Base-by-base conservation (phyloP, 2,113 vertebrate species). In the Macrotis lagotis region DNA sequence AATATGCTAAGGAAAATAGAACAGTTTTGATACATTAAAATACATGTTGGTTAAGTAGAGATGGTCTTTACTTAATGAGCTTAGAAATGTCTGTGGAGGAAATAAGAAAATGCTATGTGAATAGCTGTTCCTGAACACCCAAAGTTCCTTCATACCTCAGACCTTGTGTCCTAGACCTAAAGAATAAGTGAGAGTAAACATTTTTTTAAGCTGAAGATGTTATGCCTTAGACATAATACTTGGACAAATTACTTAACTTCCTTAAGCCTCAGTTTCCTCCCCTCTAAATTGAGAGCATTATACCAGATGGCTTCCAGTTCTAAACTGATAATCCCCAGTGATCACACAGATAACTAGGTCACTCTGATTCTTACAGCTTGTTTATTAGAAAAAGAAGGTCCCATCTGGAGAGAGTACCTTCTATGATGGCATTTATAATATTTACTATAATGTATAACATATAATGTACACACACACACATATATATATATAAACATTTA, bases 31-130 rank as follows among this genome's bases (percentile, higher is more conserved):
- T 91, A 48, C 48, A 16, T 52, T 55, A 88, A 92, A 90, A 83
- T n/a, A 0, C 50, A 5, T 92, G 12, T 49, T 91, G 11, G 16
- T 50, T 92, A 91, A 50, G 25, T 52, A 90, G 49, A 28, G 92
- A 1, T 51, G 95, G 10, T 89, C 48, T 51, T 91, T 92, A 31
- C 90, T 96, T 94, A 92, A 59, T 50, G 19, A 93, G 48, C 37
- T 19, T 91, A 93, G 26, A 28, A 83, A 48, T 90, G 48, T 88
- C 92, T n/a, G 25, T 37, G 10, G 92, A n/a, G 90, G 89, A 93
- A 96, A 91, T 9, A 24, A 53, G 66, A 90, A 95, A 51, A 51
- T 88, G 49, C 50, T 6, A 25, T 0, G 25, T 91, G 66, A 48
- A 93, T 49, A 5, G 91, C 50, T 92, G 19, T n/a, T 59, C 25